These are phyloP conservation scores for Hoplostethus atlanticus DNA, from an alignment of 2,797 vertebrate species.

Conservation along the genomic window DNA sequence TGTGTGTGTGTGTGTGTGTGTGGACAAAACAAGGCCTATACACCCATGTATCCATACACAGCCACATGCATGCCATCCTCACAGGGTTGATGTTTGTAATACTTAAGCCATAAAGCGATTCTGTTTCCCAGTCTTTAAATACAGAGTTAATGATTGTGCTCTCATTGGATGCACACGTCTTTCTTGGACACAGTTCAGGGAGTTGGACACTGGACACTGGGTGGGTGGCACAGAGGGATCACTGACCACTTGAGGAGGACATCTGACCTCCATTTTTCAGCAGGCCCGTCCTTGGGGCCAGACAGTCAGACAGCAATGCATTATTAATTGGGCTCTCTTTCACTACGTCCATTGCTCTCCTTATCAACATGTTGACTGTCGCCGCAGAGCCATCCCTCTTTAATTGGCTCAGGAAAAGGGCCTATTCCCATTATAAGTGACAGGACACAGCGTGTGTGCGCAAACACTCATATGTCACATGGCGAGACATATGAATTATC, in stretches of 20 bases:
- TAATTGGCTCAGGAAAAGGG: constrained; percentile 68
- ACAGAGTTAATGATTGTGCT: constrained; percentile 21
- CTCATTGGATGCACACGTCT: constrained; percentile 19
- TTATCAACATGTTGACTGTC: constrained; percentile 78
- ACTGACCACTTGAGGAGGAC: constrained; percentile 74
- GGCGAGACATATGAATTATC: constrained; percentile 16
- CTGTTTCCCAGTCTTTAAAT: constrained; percentile 21
- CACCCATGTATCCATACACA: constrained; percentile 29
- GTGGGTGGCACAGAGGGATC: constrained; percentile 71
- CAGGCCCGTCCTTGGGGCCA: constrained; percentile 76
- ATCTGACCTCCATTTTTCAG: constrained; percentile 80
- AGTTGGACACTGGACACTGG: constrained; percentile 59
- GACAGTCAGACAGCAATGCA: constrained; percentile 83
- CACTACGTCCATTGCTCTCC: constrained; percentile 75
- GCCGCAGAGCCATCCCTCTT: constrained; percentile 70
- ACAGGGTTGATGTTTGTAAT: neutral
- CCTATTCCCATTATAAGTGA: constrained; percentile 41
- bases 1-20: neutral
- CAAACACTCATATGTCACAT: constrained; percentile 25
- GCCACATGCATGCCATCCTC: neutral
- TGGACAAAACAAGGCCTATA: constrained; percentile 27
- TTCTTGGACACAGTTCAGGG: constrained; percentile 22
- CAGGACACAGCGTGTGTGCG: constrained; percentile 39
- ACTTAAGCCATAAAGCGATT: neutral
- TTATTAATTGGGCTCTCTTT: constrained; percentile 85